Evolutionary conservation across 2,888 invertebrate genomes (phyloP).

Genomic region (Alentia gelatinosa): DNA sequence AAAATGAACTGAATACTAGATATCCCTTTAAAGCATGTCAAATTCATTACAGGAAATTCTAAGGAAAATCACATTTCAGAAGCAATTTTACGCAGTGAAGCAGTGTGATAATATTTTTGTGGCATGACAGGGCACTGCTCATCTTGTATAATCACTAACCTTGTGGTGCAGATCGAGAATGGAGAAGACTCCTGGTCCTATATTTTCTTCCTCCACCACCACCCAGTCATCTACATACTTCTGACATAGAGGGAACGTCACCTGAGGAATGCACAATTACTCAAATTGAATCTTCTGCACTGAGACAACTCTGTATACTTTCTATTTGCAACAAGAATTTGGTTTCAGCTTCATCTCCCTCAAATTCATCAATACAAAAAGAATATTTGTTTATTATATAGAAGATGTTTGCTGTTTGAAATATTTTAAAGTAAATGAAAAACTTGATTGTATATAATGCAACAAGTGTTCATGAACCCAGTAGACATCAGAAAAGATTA

Average conservation of each 20-base stretch:
- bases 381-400: not conserved
- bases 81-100: no score
- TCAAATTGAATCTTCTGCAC: not conserved
- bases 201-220: conserved; percentile 69
- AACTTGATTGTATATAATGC: not conserved
- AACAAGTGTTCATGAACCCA: not conserved
- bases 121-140: not conserved
- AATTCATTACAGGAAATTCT: no score
- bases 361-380: not conserved
- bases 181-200: conserved; percentile 67
- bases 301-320: not conserved
- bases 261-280: conserved; percentile 58
- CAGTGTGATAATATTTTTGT: not conserved
- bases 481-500: no score
- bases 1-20: no score
- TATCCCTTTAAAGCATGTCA: no score
- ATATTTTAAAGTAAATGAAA: not conserved
- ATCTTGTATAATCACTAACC: conserved; percentile 60
- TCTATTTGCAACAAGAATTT: not conserved
- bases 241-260: conserved; percentile 69
- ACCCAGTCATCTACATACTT: conserved; percentile 72
- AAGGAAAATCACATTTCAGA: no score
- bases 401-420: not conserved
- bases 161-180: conserved; percentile 70
- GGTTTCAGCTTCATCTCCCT: not conserved